A percentile compares a stretch with the other conserved stretches of the same genome.
Evolutionary conservation across 2,113 vertebrate genomes (phyloP).

Genomic region (Callaeas wilsoni): DNA sequence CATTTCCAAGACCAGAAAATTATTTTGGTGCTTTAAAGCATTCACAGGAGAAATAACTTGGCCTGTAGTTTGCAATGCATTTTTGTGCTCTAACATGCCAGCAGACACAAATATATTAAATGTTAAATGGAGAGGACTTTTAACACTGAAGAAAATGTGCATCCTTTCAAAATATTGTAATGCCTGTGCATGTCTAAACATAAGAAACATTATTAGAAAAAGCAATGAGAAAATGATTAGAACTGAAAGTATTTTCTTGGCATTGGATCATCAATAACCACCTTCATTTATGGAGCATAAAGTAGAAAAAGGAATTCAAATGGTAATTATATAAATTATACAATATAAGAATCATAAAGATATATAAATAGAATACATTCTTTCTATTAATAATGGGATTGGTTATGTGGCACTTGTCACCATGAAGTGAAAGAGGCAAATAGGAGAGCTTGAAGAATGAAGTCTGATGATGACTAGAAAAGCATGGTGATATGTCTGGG

Average conservation of each 20-base stretch:
- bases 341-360: neutral
- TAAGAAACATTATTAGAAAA: neutral
- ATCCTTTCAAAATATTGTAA: neutral
- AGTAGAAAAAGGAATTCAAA: neutral
- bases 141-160: neutral
- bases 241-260: neutral
- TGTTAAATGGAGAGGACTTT: neutral
- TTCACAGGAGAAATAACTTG: neutral
- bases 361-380: neutral
- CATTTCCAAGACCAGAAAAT: neutral
- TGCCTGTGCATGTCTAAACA: neutral
- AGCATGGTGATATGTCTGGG: neutral
- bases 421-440: neutral
- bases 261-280: neutral
- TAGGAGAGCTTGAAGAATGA: neutral
- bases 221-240: neutral
- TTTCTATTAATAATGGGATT: neutral
- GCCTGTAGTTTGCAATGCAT: neutral
- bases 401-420: neutral
- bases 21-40: neutral
- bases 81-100: neutral
- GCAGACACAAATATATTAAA: neutral
- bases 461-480: neutral
- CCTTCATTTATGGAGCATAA: neutral
- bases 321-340: neutral